phyloP scores from a whole-genome alignment of 1,140 invertebrate species.

The Achatina immaculata region DNA sequence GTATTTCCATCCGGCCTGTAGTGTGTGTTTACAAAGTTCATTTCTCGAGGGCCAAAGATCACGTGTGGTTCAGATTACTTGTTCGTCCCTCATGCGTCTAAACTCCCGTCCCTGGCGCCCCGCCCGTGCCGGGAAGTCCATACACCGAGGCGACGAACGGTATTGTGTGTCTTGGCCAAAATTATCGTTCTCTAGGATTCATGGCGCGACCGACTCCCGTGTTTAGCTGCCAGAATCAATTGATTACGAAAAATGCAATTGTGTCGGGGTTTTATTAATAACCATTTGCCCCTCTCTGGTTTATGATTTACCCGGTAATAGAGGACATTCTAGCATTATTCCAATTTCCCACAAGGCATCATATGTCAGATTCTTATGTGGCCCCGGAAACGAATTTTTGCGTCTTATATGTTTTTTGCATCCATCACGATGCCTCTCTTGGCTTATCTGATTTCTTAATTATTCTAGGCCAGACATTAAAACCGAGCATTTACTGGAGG shows the following conservation, averaged over 20 bases:
- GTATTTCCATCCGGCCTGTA: conserved; percentile 28
- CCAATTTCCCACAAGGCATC: conserved; percentile 12
- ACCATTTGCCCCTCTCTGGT: conserved; percentile 10
- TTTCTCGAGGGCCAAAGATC: conserved; percentile 35
- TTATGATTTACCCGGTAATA: conserved; percentile 14
- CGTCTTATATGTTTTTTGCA: conserved; percentile 13
- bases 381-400: not conserved
- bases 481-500: not conserved
- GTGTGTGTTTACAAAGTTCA: conserved; percentile 38
- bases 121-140: conserved; percentile 10
- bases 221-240: conserved; percentile 26
- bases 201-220: conserved; percentile 18
- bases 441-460: conserved; percentile 6
- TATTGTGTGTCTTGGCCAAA: conserved; percentile 24
- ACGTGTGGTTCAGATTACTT: conserved; percentile 34
- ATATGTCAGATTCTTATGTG: not conserved
- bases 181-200: conserved; percentile 25
- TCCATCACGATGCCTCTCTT: conserved; percentile 4
- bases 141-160: not conserved
- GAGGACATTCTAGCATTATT: conserved; percentile 13
- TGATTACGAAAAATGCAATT: conserved; percentile 37
- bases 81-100: conserved; percentile 17
- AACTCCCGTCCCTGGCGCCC: conserved; percentile 7
- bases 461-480: conserved; percentile 6
- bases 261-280: conserved; percentile 32